These are phyloP conservation scores for Trachelipus rathkii DNA, from an alignment of 1,140 invertebrate genomes.

Conservation along the genomic window DNA sequence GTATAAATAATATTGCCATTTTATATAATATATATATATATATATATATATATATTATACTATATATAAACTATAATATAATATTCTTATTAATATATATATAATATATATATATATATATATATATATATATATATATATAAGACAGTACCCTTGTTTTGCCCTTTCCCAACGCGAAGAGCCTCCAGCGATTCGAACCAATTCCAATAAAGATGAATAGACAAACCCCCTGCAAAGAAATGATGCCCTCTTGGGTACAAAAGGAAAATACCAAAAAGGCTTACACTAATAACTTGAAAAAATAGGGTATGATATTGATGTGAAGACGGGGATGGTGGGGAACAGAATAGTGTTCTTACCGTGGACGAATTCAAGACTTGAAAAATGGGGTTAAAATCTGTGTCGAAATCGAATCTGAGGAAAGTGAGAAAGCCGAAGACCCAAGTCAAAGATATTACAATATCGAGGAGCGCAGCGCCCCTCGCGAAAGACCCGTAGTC, in stretches of 20 bases:
- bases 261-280: too few species aligned
- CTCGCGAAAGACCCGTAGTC: slow-evolving; percentile 39
- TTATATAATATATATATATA: background rate
- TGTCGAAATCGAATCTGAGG: slow-evolving; percentile 1
- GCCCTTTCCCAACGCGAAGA: slow-evolving; percentile 31
- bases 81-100: background rate
- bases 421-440: slow-evolving; percentile 30
- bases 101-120: slow-evolving; percentile 15
- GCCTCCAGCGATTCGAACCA: slow-evolving; percentile 36
- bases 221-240: slow-evolving; percentile 33
- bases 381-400: slow-evolving; percentile 35
- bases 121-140: slow-evolving; percentile 11
- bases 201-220: slow-evolving; percentile 37
- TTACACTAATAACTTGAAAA: too few species aligned
- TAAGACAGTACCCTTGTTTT: slow-evolving; percentile 28
- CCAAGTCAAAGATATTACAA: slow-evolving; percentile 43
- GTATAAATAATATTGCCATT: too few species aligned
- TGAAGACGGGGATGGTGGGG: background rate
- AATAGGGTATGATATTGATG: too few species aligned
- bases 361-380: slow-evolving; percentile 29
- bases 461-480: slow-evolving; percentile 31
- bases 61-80: slow-evolving; percentile 10
- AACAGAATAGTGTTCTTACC: slow-evolving; percentile 19
- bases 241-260: background rate
- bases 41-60: background rate